Conservation (phyloP, 1,140 invertebrate genomes). For the Ooceraea biroi region DNA sequence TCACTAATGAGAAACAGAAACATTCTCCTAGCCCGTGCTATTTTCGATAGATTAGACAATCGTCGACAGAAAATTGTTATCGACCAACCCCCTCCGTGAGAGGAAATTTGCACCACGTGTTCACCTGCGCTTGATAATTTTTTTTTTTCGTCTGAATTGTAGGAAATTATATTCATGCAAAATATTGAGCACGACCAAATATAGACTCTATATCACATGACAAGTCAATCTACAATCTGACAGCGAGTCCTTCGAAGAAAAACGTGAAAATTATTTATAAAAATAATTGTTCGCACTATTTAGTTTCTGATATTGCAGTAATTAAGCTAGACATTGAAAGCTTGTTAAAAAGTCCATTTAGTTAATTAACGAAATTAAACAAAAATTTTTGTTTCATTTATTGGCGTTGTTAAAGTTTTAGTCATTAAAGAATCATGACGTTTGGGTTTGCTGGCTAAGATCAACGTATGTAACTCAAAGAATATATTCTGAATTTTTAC, state of each 20-base stretch:
- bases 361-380: too few relatives aligned
- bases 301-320: background rate
- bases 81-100: too few relatives aligned
- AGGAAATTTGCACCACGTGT: constrained; percentile 13
- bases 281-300: background rate
- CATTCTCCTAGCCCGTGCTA: constrained; percentile 9
- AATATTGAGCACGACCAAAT: background rate
- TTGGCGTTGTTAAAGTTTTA: too few relatives aligned
- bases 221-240: background rate
- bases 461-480: too few relatives aligned
- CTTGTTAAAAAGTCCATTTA: too few relatives aligned
- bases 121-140: background rate
- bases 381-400: too few relatives aligned
- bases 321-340: too few relatives aligned
- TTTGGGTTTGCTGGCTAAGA: too few relatives aligned
- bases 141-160: background rate
- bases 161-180: background rate
- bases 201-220: background rate
- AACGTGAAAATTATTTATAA: background rate
- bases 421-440: too few relatives aligned
- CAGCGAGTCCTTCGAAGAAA: background rate
- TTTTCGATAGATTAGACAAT: constrained; percentile 54
- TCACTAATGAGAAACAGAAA: constrained; percentile 76
- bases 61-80: constrained; percentile 32
- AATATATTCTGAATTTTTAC: background rate